Percentiles rank a stretch among this genome's conserved stretches.
phyloP scores from a whole-genome alignment of 2,888 invertebrate genomes.

The Dynastes tityus region DNA sequence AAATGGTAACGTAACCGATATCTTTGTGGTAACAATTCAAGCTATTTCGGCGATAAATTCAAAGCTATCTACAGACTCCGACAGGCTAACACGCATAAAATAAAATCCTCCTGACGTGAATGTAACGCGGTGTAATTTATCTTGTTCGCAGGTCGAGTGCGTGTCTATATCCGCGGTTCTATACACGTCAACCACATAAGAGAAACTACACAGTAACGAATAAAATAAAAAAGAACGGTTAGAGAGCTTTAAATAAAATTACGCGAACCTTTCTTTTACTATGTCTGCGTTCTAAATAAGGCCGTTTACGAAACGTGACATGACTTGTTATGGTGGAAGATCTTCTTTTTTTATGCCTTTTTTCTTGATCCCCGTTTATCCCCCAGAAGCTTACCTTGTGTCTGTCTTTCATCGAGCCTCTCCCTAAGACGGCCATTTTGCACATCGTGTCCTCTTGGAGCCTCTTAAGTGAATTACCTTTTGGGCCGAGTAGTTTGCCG shows the following conservation, averaged over 20 bases:
- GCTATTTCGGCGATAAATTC: background rate
- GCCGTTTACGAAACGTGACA: slow-evolving; percentile 44
- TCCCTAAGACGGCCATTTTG: slow-evolving; percentile 95
- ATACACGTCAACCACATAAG: too few relatives aligned
- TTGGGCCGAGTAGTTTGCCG: slow-evolving; percentile 93
- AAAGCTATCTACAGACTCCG: background rate
- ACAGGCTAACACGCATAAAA: background rate
- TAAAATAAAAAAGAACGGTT: background rate
- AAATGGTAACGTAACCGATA: background rate
- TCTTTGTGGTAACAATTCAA: background rate
- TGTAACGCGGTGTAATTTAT: slow-evolving; percentile 7
- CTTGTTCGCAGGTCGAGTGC: background rate
- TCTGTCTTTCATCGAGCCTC: slow-evolving; percentile 95
- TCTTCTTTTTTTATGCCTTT: background rate
- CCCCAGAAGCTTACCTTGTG: slow-evolving; percentile 78
- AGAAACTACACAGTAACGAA: too few relatives aligned
- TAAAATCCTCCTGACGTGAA: background rate
- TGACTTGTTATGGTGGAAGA: background rate
- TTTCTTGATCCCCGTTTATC: background rate
- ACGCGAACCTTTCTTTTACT: slow-evolving; percentile 44
- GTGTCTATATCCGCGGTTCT: too few relatives aligned
- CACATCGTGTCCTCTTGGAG: slow-evolving; percentile 96
- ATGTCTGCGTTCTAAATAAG: slow-evolving; percentile 43
- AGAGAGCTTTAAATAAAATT: slow-evolving; percentile 51
- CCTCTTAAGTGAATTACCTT: slow-evolving; percentile 92